These are phyloP conservation scores for Bellardia pandia DNA, from an alignment of 2,888 invertebrate species.

Conservation along the genomic window DNA sequence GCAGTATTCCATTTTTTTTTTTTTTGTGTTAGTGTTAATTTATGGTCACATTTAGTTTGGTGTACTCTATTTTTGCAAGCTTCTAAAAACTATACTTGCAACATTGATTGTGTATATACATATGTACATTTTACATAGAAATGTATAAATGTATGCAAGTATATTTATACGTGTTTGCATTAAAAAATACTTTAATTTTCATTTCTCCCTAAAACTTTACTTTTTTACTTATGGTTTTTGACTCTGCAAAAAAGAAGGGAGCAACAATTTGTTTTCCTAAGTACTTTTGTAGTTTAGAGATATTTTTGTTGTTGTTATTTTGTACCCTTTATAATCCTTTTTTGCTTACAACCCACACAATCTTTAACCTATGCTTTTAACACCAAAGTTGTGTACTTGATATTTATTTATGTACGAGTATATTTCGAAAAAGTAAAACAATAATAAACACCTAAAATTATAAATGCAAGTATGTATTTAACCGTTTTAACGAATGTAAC, in stretches of 20 bases:
- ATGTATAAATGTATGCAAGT: not conserved
- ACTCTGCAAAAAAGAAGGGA: not conserved
- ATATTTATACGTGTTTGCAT: not conserved
- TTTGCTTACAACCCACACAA: constrained; percentile 28
- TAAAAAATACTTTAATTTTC: constrained; percentile 16
- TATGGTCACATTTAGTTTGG: constrained; percentile 79
- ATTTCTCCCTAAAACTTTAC: not conserved
- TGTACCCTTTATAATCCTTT: constrained; percentile 17
- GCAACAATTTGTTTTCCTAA: constrained; percentile 47
- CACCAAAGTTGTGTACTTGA: constrained; percentile 40
- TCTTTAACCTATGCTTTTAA: constrained; percentile 54
- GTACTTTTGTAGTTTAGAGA: not conserved
- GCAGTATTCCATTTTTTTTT: constrained; percentile 18
- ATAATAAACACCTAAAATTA: too few relatives aligned
- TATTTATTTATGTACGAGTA: not conserved
- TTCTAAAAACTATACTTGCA: constrained; percentile 5
- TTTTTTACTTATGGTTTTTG: constrained; percentile 12
- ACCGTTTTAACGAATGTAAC: too few relatives aligned
- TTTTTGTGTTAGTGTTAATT: constrained; percentile 77
- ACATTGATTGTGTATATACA: constrained; percentile 15
- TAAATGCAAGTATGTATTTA: too few relatives aligned
- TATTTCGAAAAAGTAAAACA: too few relatives aligned
- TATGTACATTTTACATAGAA: too few relatives aligned
- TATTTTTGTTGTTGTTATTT: not conserved
- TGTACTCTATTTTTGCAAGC: constrained; percentile 72